Evolutionary conservation across 2,888 invertebrate species (phyloP).

Genomic region (Ceraclea dissimilis): DNA sequence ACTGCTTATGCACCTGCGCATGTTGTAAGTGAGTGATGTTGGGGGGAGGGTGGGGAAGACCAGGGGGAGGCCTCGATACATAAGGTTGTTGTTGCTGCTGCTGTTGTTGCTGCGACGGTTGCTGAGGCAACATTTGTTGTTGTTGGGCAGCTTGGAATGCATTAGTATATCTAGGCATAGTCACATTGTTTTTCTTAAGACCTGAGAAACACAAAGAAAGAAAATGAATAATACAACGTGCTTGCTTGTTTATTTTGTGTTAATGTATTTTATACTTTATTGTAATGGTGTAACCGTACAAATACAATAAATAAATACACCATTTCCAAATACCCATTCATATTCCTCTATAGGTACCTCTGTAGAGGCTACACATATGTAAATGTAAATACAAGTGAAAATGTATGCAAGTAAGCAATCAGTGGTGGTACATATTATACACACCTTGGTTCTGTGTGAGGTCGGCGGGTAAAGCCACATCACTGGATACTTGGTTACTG

Average conservation of each 20-base stretch:
- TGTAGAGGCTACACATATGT: background rate
- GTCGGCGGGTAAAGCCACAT: background rate
- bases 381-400: no score
- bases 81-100: conserved; percentile 32
- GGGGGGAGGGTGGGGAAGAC: conserved; percentile 23
- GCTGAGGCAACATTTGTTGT: conserved; percentile 23
- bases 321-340: no score
- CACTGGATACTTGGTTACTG: conserved; percentile 9
- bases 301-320: no score
- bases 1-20: conserved; percentile 23
- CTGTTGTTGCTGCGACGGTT: conserved; percentile 27
- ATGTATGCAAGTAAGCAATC: no score
- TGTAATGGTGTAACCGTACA: no score
- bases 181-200: conserved; percentile 8
- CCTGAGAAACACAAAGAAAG: no score
- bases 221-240: no score
- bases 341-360: no score
- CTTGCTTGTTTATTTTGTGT: no score
- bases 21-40: conserved; percentile 29
- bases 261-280: no score
- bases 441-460: conserved; percentile 14
- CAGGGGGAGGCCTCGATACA: conserved; percentile 25
- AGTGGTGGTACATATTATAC: no score
- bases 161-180: conserved; percentile 11
- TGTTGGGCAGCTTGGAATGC: conserved; percentile 20